phyloP scores from a whole-genome alignment of 2,888 invertebrate species.

The Drosophila longiperda region DNA sequence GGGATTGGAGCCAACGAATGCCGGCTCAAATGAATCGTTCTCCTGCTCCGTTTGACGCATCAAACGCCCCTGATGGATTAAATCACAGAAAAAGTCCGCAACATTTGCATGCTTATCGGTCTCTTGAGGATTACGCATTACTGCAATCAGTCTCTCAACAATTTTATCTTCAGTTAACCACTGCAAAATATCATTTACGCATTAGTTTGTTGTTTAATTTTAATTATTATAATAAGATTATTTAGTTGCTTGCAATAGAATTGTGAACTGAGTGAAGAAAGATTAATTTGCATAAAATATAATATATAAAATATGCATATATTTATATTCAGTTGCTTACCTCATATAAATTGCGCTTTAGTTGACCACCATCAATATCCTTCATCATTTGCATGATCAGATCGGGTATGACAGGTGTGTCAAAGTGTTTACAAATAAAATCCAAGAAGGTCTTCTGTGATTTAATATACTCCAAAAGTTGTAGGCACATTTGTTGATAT shows the following conservation, averaged over 20 bases:
- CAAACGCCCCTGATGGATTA: conserved; percentile 88
- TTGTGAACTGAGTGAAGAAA: not conserved
- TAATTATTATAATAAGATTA: not conserved
- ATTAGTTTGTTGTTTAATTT: not conserved
- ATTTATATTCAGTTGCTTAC: conserved; percentile 85
- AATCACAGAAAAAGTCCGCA: conserved; percentile 94
- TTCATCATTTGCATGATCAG: conserved; percentile 94
- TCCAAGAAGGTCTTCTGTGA: conserved; percentile 94
- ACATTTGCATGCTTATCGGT: conserved; percentile 93
- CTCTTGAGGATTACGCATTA: conserved; percentile 88
- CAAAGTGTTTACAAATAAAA: conserved; percentile 94
- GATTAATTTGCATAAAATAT: no score
- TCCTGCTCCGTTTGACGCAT: conserved; percentile 87
- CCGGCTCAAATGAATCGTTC: conserved; percentile 84
- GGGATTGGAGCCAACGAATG: conserved; percentile 87
- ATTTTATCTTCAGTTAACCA: conserved; percentile 96
- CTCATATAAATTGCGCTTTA: conserved; percentile 89
- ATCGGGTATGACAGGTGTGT: conserved; percentile 98
- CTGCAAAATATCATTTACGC: conserved; percentile 85
- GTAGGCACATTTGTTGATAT: conserved; percentile 95
- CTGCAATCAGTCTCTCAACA: conserved; percentile 91
- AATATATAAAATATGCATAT: not conserved
- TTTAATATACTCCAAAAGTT: conserved; percentile 96
- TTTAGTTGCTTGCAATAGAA: not conserved
- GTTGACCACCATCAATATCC: conserved; percentile 91